These are phyloP conservation scores for Tachina lurida DNA, from an alignment of 2,888 invertebrate species.

Conservation along the genomic window DNA sequence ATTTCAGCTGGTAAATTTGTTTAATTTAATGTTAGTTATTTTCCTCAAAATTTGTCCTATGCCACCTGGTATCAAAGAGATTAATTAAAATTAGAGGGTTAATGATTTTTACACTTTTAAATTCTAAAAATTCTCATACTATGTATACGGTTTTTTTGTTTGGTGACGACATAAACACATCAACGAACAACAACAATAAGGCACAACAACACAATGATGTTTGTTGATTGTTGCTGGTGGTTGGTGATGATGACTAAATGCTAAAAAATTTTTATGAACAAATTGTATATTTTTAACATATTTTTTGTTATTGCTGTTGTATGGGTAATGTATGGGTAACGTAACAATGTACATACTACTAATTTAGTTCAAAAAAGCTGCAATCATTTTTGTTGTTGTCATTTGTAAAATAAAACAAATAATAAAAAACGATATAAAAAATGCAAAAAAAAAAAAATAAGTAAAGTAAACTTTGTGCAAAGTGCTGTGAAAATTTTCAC, in stretches of 20 bases:
- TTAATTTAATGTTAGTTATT: not conserved
- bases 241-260: conserved; percentile 65
- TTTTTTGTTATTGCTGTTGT: conserved; percentile 46
- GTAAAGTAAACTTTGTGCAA: conserved; percentile 18
- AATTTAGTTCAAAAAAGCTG: conserved; percentile 12
- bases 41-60: not conserved
- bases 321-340: conserved; percentile 22
- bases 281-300: conserved; percentile 43
- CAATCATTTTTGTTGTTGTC: conserved; percentile 42
- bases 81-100: conserved; percentile 23
- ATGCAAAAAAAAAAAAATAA: not conserved
- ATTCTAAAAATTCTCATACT: conserved; percentile 38
- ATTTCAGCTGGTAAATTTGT: too few species aligned
- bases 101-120: conserved; percentile 3
- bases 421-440: conserved; percentile 13
- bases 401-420: conserved; percentile 29
- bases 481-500: conserved; percentile 44
- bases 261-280: conserved; percentile 50
- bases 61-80: not conserved
- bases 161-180: conserved; percentile 50
- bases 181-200: not conserved
- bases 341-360: not conserved
- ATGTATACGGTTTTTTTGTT: conserved; percentile 19
- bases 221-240: conserved; percentile 14
- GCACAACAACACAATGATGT: conserved; percentile 34